Evolutionary conservation across 2,797 vertebrate species (phyloP), one percentile per base, ranked within the genome.

Genomic region (Scolopax bukidnonensis): DNA sequence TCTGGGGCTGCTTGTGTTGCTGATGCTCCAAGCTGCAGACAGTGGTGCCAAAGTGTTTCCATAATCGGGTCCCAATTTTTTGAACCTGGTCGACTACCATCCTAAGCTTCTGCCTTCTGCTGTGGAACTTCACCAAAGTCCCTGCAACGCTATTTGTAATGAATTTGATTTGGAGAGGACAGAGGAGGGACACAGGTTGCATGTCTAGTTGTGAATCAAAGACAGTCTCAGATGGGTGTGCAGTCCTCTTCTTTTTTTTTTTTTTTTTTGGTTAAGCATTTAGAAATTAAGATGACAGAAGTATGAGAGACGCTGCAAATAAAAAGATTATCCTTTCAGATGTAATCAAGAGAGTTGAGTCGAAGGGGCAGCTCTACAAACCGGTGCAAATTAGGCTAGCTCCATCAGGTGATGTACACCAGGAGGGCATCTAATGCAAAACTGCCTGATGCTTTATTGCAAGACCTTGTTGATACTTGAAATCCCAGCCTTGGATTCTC

Each of bases 231-330:
- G 28, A 9, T 21, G 28, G 40, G 23, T 45, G 14, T 84, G 38
- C 16, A 45, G 24, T 63, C 19, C 32, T 48, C 3, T 5, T 53
- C 8, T 19, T 41, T 41, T 41, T 16, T 41, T 41, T 76, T 43
- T 43, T 43, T 43, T 63, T 11, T 69, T 19, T 63, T 50, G 43
- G 65, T 76, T 56, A 48, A 84, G 23, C 14, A 12, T 64, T 93
- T 53, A 86, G 76, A 84, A 95, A 88, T 60, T 38, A 82, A 81
- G 25, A 25, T 54, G 18, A 36, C 57, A 68, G 64, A 92, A 50
- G 27, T n/a, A 50, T 16, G 45, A 87, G 48, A 41, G 20, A 64
- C 4, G 18, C 1, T 9, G 17, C 57, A 53, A 91, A 92, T 41
- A 59, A 63, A 91, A 91, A 73, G 6, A 32, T 65, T 30, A 84